Evolutionary conservation across 2,113 vertebrate species (phyloP).

Genomic region (Phylloscopus trochiloides): DNA sequence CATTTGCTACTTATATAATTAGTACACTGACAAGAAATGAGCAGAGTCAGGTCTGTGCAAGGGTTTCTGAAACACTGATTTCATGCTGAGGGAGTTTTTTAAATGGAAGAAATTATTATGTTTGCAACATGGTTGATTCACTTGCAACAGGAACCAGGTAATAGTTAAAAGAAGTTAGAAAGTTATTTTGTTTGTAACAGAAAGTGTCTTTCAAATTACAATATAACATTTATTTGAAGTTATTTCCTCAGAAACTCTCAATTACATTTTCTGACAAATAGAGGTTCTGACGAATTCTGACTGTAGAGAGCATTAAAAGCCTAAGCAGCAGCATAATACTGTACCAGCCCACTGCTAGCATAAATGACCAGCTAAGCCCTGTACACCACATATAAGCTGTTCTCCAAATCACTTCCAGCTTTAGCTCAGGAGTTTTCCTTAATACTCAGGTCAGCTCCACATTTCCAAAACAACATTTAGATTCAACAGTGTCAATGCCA

Average conservation of each 20-base stretch:
- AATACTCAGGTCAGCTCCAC: conserved; percentile 1
- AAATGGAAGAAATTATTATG: neutral
- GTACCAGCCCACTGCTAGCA: neutral
- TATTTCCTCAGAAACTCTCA: neutral
- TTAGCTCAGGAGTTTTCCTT: neutral
- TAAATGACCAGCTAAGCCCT: neutral
- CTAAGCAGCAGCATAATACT: neutral
- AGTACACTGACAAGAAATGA: neutral
- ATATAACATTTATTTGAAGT: neutral
- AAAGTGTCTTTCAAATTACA: neutral
- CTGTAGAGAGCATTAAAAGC: neutral
- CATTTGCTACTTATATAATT: neutral
- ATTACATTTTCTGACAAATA: neutral
- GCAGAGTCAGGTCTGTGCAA: neutral
- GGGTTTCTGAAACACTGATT: neutral
- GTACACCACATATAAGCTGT: neutral
- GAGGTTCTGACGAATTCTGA: neutral
- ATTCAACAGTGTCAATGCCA: neutral
- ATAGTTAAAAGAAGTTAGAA: neutral
- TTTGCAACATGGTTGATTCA: neutral
- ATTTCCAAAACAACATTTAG: conserved; percentile 25
- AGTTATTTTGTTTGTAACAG: neutral
- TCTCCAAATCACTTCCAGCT: neutral
- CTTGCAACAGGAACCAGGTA: neutral
- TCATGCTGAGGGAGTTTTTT: neutral